These are phyloP conservation scores for Montipora cactus DNA, from an alignment of 64 coral and sea anemone genomes.

Conservation along the genomic window DNA sequence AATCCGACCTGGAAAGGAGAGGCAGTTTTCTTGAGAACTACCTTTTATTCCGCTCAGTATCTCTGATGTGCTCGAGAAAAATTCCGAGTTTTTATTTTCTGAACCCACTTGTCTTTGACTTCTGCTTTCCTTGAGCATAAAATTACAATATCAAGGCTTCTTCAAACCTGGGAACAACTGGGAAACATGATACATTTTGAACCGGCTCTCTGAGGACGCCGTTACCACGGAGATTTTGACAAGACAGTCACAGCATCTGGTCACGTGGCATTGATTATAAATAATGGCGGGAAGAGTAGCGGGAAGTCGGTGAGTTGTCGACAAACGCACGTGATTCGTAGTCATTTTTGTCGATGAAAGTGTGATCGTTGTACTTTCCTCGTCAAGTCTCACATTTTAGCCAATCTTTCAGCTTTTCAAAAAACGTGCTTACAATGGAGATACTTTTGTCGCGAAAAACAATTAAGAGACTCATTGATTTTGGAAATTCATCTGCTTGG, in stretches of 20 bases:
- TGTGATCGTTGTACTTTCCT: not conserved
- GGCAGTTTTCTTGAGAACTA: too few species aligned
- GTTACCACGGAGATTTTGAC: not conserved
- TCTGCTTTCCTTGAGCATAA: too few species aligned
- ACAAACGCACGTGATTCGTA: conserved; percentile 29
- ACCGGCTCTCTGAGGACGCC: not conserved
- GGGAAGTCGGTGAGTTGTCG: conserved; percentile 13
- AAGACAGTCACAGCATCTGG: not conserved
- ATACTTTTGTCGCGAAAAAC: not conserved
- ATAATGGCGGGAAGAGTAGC: conserved; percentile 48
- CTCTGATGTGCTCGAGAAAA: too few species aligned
- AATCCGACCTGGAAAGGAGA: too few species aligned
- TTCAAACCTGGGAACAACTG: too few species aligned
- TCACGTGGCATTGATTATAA: not conserved
- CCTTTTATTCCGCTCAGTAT: too few species aligned
- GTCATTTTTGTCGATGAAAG: not conserved
- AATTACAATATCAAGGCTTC: too few species aligned
- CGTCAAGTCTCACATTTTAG: not conserved
- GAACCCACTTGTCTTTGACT: too few species aligned
- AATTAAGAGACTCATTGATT: not conserved
- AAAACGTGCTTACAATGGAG: not conserved
- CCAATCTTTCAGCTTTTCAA: not conserved
- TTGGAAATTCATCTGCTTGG: not conserved
- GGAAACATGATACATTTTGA: too few species aligned
- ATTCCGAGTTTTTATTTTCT: too few species aligned